Conservation (phyloP, 2,797 vertebrate species). For the Crocodylus rhombifer region DNA sequence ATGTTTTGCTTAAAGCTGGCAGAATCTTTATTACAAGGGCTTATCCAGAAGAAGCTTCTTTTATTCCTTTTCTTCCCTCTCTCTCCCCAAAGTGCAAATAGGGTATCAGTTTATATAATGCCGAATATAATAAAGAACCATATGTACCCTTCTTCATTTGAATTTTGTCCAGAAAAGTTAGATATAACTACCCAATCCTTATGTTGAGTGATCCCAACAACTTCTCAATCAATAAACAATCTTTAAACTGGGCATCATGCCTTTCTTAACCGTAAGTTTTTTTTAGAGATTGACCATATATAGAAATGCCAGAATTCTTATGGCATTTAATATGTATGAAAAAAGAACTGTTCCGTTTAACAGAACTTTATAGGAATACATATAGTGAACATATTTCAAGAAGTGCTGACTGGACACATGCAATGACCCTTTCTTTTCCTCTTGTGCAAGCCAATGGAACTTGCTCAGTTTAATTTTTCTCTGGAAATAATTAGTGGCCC, state of each 20-base stretch:
- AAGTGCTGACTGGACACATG: neutral
- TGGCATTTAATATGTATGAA: neutral
- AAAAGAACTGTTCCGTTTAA: neutral
- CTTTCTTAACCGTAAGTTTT: too few species aligned
- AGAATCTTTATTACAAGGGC: neutral
- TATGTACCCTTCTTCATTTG: neutral
- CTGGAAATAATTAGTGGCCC: conserved; percentile 57
- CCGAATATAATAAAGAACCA: neutral
- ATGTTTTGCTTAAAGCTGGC: neutral
- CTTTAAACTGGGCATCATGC: neutral
- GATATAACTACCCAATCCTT: neutral
- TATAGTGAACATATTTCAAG: neutral
- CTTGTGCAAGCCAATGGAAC: neutral
- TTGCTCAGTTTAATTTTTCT: neutral
- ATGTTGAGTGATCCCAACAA: neutral
- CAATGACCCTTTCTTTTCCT: neutral
- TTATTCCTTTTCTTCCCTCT: neutral
- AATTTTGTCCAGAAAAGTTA: neutral
- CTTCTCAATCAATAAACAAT: conserved; percentile 5
- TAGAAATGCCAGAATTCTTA: neutral
- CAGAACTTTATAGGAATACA: neutral
- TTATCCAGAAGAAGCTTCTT: neutral
- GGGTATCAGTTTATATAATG: neutral
- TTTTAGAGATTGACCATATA: neutral
- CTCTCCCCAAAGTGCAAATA: neutral